These are phyloP conservation scores for Synanthedon myopaeformis DNA, from an alignment of 2,888 invertebrate genomes.

Conservation along the genomic window DNA sequence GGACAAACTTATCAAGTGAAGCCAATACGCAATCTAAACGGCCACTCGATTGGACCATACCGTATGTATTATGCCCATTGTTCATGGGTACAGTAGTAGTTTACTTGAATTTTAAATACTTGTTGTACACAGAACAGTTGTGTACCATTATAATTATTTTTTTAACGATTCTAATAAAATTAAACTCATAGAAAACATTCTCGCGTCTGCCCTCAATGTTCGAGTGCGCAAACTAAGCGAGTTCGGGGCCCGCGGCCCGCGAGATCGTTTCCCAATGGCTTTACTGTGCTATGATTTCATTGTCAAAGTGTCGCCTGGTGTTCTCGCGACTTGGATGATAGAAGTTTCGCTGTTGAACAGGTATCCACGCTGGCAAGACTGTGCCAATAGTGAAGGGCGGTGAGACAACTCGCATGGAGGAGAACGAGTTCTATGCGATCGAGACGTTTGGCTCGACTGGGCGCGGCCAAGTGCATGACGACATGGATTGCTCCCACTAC, in stretches of 20 bases:
- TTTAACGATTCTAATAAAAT: too few relatives aligned
- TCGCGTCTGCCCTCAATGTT: too few relatives aligned
- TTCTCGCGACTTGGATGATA: too few relatives aligned
- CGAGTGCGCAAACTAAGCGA: too few relatives aligned
- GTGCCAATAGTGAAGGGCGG: slow-evolving; percentile 99
- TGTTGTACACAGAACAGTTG: not conserved
- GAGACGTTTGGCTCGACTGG: slow-evolving; percentile 99
- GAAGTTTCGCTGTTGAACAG: slow-evolving; percentile 31
- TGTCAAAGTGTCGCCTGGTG: too few relatives aligned
- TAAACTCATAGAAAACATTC: too few relatives aligned
- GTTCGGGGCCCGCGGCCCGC: too few relatives aligned
- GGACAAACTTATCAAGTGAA: slow-evolving; percentile 97
- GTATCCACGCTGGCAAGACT: slow-evolving; percentile 96
- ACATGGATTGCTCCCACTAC: slow-evolving; percentile 99
- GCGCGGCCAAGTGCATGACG: slow-evolving; percentile 93
- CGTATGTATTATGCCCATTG: slow-evolving; percentile 69
- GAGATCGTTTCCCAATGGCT: too few relatives aligned
- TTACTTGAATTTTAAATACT: not conserved
- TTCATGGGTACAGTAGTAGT: too few relatives aligned
- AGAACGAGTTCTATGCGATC: slow-evolving; percentile 98
- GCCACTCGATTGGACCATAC: slow-evolving; percentile 99
- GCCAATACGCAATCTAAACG: slow-evolving; percentile 97
- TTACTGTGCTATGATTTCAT: too few relatives aligned
- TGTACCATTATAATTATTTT: too few relatives aligned
- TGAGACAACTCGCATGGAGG: slow-evolving; percentile 98